Conservation (phyloP, 1,140 invertebrate genomes). For the Charaxes varanes region DNA sequence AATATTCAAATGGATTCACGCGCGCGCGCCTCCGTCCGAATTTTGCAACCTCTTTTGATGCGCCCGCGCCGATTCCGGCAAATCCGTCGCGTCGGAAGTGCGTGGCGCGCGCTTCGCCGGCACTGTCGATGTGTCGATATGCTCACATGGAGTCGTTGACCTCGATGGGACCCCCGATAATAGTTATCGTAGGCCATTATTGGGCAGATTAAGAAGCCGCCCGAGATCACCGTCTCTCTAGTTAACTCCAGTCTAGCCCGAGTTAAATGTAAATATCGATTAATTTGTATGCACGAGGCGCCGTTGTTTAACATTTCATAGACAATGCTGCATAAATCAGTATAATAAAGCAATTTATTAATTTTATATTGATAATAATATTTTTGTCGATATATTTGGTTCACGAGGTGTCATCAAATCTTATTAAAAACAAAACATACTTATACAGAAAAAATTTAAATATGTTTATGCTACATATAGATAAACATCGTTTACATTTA, state of each 20-base stretch:
- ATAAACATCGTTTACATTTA: too few species aligned
- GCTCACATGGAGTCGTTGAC: constrained; percentile 55
- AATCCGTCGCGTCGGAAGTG: constrained; percentile 72
- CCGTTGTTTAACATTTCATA: constrained; percentile 18
- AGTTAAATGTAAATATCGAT: constrained; percentile 8
- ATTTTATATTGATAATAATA: constrained; percentile 5
- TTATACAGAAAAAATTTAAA: too few species aligned
- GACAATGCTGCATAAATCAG: constrained; percentile 7
- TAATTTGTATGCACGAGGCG: constrained; percentile 12
- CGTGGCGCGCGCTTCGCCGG: constrained; percentile 53
- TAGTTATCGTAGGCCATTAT: constrained; percentile 42
- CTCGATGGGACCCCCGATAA: constrained; percentile 57
- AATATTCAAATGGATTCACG: constrained; percentile 72
- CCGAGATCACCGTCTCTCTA: constrained; percentile 19
- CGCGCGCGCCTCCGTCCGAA: constrained; percentile 65
- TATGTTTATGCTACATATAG: too few species aligned
- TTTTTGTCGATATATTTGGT: too few species aligned
- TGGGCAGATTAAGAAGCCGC: constrained; percentile 49
- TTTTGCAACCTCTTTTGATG: constrained; percentile 67
- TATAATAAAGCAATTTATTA: constrained; percentile 1
- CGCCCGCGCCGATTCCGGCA: constrained; percentile 70
- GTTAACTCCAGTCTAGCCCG: background rate
- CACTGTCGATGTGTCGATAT: constrained; percentile 56
- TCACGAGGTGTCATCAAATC: too few species aligned
- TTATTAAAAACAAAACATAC: too few species aligned